Conservation (phyloP, 2,113 vertebrate species). For the Rhinopithecus roxellana region DNA sequence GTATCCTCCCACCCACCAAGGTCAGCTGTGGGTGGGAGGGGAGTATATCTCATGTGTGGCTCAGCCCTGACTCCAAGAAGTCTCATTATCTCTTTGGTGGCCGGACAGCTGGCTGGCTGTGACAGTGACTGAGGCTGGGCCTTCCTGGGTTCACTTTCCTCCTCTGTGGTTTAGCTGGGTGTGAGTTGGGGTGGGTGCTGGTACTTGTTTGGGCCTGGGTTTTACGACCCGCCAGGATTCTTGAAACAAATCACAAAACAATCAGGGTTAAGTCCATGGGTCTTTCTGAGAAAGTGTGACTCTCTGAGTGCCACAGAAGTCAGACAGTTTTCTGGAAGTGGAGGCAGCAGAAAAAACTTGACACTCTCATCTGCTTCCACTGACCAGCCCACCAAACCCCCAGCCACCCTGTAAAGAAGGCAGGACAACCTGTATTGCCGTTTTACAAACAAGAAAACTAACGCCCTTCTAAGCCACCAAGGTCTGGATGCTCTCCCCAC, state of each 20-base stretch:
- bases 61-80: background rate
- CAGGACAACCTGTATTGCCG: background rate
- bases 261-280: background rate
- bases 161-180: background rate
- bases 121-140: background rate
- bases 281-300: background rate
- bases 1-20: background rate
- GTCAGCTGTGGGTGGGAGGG: background rate
- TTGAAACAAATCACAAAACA: conserved; percentile 8
- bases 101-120: background rate
- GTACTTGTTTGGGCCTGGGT: background rate
- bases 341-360: background rate
- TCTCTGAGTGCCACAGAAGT: background rate
- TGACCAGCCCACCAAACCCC: background rate
- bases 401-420: background rate
- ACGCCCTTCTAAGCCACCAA: background rate
- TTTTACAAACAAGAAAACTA: background rate
- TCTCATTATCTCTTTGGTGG: background rate
- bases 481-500: background rate
- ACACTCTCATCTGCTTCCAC: background rate
- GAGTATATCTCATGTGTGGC: background rate
- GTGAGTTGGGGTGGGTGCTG: background rate
- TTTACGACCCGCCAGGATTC: background rate
- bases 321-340: background rate
- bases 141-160: background rate